These are phyloP conservation scores for Eupeodes luniger DNA, from an alignment of 2,888 invertebrate species.

Conservation along the genomic window DNA sequence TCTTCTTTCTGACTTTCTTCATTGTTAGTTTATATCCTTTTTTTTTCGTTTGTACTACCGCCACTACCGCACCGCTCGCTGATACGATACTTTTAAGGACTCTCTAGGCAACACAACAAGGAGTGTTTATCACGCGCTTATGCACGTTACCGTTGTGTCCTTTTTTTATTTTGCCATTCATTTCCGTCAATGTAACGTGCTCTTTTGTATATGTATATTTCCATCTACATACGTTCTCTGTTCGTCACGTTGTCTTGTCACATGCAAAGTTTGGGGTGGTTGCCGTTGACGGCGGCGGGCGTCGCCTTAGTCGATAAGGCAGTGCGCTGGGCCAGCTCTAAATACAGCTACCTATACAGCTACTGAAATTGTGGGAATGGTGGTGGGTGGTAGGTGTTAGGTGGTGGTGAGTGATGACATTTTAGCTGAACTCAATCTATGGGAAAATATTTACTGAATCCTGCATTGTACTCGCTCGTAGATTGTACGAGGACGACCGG, in stretches of 20 bases:
- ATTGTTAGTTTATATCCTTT: conserved; percentile 2
- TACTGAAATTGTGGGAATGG: no score
- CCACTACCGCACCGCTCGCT: no score
- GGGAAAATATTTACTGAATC: no score
- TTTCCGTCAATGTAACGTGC: conserved; percentile 57
- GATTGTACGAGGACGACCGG: no score
- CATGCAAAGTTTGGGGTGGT: conserved; percentile 33
- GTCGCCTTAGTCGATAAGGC: neutral
- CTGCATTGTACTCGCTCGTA: no score
- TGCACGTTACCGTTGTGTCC: conserved; percentile 33
- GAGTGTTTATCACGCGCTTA: conserved; percentile 58
- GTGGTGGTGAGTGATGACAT: conserved; percentile 3
- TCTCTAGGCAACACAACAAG: conserved; percentile 17
- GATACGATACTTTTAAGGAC: conserved; percentile 34
- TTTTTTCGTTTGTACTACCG: neutral
- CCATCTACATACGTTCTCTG: neutral
- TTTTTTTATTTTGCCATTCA: conserved; percentile 23
- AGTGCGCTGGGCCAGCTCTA: neutral
- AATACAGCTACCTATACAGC: no score
- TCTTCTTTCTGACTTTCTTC: conserved; percentile 7
- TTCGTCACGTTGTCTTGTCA: conserved; percentile 68
- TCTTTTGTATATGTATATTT: conserved; percentile 1
- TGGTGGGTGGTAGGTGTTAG: no score
- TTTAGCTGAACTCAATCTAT: conserved; percentile 39
- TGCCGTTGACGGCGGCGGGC: neutral